A percentile compares a stretch with the other conserved stretches of the same genome.
Conservation (phyloP, 2,888 invertebrate genomes). For the Acronicta alni region DNA sequence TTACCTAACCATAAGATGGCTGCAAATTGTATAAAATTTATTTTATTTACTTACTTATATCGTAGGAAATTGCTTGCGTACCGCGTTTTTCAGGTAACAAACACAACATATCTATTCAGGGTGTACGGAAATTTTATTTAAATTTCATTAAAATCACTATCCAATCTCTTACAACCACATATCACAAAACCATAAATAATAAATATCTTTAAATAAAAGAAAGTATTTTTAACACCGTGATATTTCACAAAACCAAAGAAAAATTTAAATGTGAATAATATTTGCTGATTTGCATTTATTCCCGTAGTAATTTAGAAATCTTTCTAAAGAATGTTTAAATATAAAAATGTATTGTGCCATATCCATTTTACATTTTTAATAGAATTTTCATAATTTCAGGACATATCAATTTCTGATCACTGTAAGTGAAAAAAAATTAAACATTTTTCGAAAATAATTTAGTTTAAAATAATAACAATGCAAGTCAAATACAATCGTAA, state of each 20-base stretch:
- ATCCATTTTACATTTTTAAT: slow-evolving; percentile 55
- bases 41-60: slow-evolving; percentile 87
- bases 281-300: slow-evolving; percentile 79
- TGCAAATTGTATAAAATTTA: slow-evolving; percentile 86
- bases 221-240: slow-evolving; percentile 85
- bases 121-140: slow-evolving; percentile 67
- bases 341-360: slow-evolving; percentile 58
- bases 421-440: slow-evolving; percentile 45
- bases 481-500: slow-evolving; percentile 49
- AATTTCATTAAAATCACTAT: slow-evolving; percentile 63
- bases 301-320: slow-evolving; percentile 66
- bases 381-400: slow-evolving; percentile 32
- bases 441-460: slow-evolving; percentile 12
- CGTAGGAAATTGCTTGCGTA: slow-evolving; percentile 83
- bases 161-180: slow-evolving; percentile 71
- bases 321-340: slow-evolving; percentile 57
- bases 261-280: slow-evolving; percentile 73
- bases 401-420: slow-evolving; percentile 57
- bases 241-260: slow-evolving; percentile 88
- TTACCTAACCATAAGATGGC: slow-evolving; percentile 87
- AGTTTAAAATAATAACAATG: slow-evolving; percentile 31
- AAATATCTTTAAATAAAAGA: slow-evolving; percentile 71
- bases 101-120: slow-evolving; percentile 84
- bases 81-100: slow-evolving; percentile 75
- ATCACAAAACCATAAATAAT: slow-evolving; percentile 77